These are phyloP conservation scores for Megaustenia siamemsis DNA, from an alignment of 2,888 invertebrate species.

Conservation along the genomic window DNA sequence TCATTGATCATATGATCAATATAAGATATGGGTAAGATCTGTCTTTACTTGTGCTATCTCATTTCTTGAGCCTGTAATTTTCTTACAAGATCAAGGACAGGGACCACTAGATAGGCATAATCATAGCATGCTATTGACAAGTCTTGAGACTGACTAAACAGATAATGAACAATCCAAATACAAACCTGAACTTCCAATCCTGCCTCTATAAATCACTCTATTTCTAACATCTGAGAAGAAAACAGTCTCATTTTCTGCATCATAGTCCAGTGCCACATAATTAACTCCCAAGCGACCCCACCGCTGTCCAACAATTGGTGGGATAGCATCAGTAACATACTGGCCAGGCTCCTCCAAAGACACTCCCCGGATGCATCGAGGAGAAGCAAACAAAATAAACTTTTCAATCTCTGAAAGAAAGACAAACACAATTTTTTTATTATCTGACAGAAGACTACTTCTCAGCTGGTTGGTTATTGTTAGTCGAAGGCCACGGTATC, in stretches of 20 bases:
- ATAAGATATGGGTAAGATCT: too few relatives aligned
- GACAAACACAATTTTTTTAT: neutral
- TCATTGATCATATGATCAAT: too few relatives aligned
- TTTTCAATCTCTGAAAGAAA: conserved; percentile 85
- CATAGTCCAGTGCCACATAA: conserved; percentile 96
- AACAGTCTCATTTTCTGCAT: conserved; percentile 91
- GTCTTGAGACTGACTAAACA: too few relatives aligned
- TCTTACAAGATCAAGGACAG: too few relatives aligned
- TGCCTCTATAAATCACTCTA: conserved; percentile 77
- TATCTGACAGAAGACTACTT: too few relatives aligned
- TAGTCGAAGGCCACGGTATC: too few relatives aligned
- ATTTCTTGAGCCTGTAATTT: too few relatives aligned
- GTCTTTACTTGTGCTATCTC: too few relatives aligned
- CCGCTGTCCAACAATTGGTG: conserved; percentile 87
- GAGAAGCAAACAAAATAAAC: conserved; percentile 96
- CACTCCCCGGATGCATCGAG: conserved; percentile 95
- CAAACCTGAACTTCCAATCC: conserved; percentile 95
- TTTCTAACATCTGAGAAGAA: conserved; percentile 97
- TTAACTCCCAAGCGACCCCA: conserved; percentile 88
- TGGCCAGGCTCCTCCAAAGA: conserved; percentile 67
- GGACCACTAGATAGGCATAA: too few relatives aligned
- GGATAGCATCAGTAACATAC: conserved; percentile 88
- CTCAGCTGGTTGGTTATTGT: too few relatives aligned
- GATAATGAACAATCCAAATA: neutral
- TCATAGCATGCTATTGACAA: too few relatives aligned